phyloP scores from a whole-genome alignment of 2,888 invertebrate genomes.

The Onchidella celtica region DNA sequence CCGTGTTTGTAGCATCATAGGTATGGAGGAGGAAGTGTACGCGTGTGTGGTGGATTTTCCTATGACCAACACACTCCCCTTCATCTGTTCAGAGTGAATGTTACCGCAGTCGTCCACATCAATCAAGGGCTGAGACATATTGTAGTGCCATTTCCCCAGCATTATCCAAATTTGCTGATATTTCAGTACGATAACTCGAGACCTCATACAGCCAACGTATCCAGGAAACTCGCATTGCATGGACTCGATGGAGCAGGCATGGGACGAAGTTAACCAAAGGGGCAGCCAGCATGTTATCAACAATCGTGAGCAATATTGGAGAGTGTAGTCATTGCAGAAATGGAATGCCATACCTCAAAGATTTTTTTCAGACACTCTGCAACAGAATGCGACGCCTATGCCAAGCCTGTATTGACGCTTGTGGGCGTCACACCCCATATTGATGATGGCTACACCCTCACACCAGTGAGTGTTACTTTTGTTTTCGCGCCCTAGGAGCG shows the following conservation, averaged over 20 bases:
- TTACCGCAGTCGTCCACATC: slow-evolving; percentile 1
- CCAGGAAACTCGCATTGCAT: slow-evolving; percentile 7
- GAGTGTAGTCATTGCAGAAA: slow-evolving; percentile 11
- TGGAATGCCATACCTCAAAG: background rate
- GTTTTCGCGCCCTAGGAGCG: background rate
- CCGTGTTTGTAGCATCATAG: slow-evolving; percentile 17
- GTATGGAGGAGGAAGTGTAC: slow-evolving; percentile 25
- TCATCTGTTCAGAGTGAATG: slow-evolving; percentile 25
- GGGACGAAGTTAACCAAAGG: slow-evolving; percentile 25
- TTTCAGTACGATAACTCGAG: slow-evolving; percentile 10
- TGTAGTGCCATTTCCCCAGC: slow-evolving; percentile 12
- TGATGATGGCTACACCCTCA: background rate
- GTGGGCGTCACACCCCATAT: background rate
- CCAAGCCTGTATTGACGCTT: slow-evolving; percentile 24
- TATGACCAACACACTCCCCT: background rate
- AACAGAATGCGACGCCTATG: slow-evolving; percentile 3
- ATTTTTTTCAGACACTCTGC: slow-evolving; percentile 8
- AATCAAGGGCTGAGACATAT: slow-evolving; percentile 1
- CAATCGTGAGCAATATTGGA: background rate
- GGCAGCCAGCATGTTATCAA: background rate
- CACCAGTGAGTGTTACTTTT: slow-evolving; percentile 5
- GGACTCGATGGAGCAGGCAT: slow-evolving; percentile 10
- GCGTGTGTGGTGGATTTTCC: slow-evolving; percentile 9
- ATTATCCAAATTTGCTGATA: background rate
- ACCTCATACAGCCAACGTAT: slow-evolving; percentile 9